These are phyloP conservation scores for Zeuzera pyrina DNA, from an alignment of 2,888 invertebrate genomes.

Conservation along the genomic window DNA sequence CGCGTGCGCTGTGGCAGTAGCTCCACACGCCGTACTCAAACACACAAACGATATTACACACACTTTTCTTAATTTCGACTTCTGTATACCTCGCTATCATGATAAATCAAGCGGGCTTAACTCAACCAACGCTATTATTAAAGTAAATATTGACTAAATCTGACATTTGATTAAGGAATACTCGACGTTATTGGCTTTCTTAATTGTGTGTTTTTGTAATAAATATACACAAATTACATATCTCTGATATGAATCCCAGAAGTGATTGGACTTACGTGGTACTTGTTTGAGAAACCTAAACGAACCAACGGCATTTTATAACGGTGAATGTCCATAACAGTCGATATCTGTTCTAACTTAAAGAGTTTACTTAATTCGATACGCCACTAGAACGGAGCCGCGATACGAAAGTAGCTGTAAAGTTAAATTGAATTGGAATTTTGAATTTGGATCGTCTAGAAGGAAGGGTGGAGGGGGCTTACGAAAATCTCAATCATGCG, in stretches of 20 bases:
- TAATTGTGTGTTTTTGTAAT: constrained; percentile 35
- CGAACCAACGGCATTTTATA: constrained; percentile 22
- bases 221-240: constrained; percentile 33
- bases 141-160: constrained; percentile 63
- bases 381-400: constrained; percentile 24
- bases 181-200: constrained; percentile 26
- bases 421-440: too few relatives aligned
- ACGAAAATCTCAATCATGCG: too few relatives aligned
- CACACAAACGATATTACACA: constrained; percentile 9
- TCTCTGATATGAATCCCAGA: constrained; percentile 20
- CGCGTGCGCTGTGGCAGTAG: constrained; percentile 9
- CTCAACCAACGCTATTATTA: constrained; percentile 55
- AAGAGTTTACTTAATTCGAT: constrained; percentile 34
- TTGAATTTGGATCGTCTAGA: too few relatives aligned
- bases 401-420: too few relatives aligned
- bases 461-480: too few relatives aligned
- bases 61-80: constrained; percentile 34
- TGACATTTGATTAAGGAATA: constrained; percentile 62
- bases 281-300: constrained; percentile 19
- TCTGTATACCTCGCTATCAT: constrained; percentile 35
- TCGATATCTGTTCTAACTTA: constrained; percentile 19
- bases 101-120: constrained; percentile 60
- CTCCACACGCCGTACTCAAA: constrained; percentile 12
- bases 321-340: constrained; percentile 21
- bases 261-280: constrained; percentile 22